Percentiles rank a stretch among this genome's conserved stretches.
phyloP scores from a whole-genome alignment of 2,797 vertebrate genomes.

The Numenius phaeopus region DNA sequence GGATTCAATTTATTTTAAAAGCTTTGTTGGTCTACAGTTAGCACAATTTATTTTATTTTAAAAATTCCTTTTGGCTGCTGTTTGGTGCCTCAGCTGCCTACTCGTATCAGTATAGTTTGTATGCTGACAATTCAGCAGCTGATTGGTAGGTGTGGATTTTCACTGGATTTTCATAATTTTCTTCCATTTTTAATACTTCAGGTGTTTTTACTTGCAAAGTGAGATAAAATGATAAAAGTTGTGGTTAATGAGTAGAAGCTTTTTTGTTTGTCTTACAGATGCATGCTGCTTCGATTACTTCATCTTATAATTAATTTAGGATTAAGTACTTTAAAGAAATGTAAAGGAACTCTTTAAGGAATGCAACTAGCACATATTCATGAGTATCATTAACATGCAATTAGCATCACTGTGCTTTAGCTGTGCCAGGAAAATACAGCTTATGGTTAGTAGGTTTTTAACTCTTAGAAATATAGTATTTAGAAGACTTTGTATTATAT shows the following conservation, averaged over 20 bases:
- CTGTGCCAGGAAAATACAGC: not conserved
- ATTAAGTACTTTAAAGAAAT: constrained; percentile 25
- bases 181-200: not conserved
- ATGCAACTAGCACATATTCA: not conserved
- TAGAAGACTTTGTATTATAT: not conserved
- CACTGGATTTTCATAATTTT: not conserved
- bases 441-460: not conserved
- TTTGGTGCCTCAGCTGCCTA: not conserved
- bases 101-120: not conserved
- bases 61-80: constrained; percentile 21
- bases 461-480: not conserved
- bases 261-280: not conserved
- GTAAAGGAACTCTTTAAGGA: constrained; percentile 3
- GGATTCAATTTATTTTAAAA: constrained; percentile 54
- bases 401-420: constrained; percentile 19
- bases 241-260: not conserved
- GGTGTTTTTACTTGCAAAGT: not conserved
- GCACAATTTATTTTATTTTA: not conserved
- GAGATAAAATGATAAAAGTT: not conserved
- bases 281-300: constrained; percentile 17
- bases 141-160: not conserved
- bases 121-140: not conserved
- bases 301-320: constrained; percentile 10
- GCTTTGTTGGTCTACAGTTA: constrained; percentile 35
- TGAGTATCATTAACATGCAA: not conserved